Conservation (phyloP, 1,140 invertebrate species). For the Medauroidea extradentata region DNA sequence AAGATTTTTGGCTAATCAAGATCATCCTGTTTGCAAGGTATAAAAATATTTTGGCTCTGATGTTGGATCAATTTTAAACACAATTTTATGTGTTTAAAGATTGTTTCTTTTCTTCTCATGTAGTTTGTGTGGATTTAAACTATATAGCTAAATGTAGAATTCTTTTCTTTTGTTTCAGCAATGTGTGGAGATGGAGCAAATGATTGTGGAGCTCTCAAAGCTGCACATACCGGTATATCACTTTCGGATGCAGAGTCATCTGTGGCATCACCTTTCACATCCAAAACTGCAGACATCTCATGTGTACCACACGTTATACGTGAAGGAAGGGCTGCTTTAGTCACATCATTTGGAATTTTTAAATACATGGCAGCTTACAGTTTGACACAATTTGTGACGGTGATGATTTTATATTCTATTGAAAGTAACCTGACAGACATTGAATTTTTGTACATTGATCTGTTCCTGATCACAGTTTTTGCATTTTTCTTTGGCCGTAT, state of each 20-base stretch:
- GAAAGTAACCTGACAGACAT: conserved; percentile 67
- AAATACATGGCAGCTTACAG: conserved; percentile 97
- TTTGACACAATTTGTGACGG: conserved; percentile 89
- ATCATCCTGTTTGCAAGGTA: no score
- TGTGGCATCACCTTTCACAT: conserved; percentile 93
- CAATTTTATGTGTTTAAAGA: no score
- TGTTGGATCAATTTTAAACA: no score
- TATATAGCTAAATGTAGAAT: neutral
- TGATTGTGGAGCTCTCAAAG: conserved; percentile 89
- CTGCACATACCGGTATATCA: conserved; percentile 91
- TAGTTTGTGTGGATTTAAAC: neutral
- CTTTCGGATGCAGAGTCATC: conserved; percentile 91
- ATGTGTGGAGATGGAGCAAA: conserved; percentile 95
- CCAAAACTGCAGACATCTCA: conserved; percentile 79
- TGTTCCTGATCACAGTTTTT: conserved; percentile 75
- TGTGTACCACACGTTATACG: conserved; percentile 72
- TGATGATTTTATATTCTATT: conserved; percentile 84
- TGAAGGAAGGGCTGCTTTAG: conserved; percentile 86
- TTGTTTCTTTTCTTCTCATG: neutral
- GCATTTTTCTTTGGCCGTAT: conserved; percentile 74
- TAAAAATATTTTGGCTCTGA: no score
- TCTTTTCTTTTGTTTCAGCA: conserved; percentile 47
- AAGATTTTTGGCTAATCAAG: no score
- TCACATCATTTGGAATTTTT: conserved; percentile 93
- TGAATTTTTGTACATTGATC: conserved; percentile 81